These are phyloP conservation scores for Dinomys branickii DNA, from an alignment of 2,113 vertebrate genomes.

Conservation along the genomic window DNA sequence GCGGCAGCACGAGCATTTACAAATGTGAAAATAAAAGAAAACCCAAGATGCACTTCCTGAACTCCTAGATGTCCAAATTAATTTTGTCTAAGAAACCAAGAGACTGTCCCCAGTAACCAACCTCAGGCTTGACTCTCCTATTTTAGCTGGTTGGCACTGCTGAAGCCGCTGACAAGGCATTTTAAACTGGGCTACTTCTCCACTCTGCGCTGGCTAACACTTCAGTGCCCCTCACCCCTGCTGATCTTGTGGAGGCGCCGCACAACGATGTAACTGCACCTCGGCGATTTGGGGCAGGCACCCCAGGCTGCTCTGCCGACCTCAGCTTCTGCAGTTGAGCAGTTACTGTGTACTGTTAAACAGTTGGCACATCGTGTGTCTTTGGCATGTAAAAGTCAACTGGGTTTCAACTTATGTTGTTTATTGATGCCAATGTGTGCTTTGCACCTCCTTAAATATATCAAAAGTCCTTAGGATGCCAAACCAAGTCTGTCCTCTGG, in stretches of 20 bases:
- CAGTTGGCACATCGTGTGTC: slow-evolving; percentile 72
- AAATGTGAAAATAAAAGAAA: slow-evolving; percentile 43
- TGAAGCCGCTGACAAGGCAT: slow-evolving; percentile 7
- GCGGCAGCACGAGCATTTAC: neutral
- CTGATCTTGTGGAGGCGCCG: slow-evolving; percentile 46
- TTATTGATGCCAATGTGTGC: slow-evolving; percentile 83
- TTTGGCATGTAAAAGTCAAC: slow-evolving; percentile 79
- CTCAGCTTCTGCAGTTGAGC: slow-evolving; percentile 57
- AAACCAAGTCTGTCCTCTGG: slow-evolving; percentile 77
- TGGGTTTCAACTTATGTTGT: slow-evolving; percentile 81
- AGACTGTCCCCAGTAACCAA: neutral
- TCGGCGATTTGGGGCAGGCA: slow-evolving; percentile 60
- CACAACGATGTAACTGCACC: slow-evolving; percentile 12
- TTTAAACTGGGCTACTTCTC: neutral
- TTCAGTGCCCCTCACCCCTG: slow-evolving; percentile 28
- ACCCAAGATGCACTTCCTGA: neutral
- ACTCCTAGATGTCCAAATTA: neutral
- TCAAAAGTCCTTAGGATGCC: slow-evolving; percentile 78
- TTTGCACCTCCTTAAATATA: slow-evolving; percentile 82
- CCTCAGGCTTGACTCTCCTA: slow-evolving; percentile 1
- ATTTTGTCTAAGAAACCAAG: neutral
- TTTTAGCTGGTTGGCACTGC: slow-evolving; percentile 5
- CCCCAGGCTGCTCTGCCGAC: slow-evolving; percentile 64
- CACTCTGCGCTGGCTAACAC: neutral
- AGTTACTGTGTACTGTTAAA: slow-evolving; percentile 76